Conservation (phyloP, 1,140 invertebrate species). For the Oreohelix idahoensis region DNA sequence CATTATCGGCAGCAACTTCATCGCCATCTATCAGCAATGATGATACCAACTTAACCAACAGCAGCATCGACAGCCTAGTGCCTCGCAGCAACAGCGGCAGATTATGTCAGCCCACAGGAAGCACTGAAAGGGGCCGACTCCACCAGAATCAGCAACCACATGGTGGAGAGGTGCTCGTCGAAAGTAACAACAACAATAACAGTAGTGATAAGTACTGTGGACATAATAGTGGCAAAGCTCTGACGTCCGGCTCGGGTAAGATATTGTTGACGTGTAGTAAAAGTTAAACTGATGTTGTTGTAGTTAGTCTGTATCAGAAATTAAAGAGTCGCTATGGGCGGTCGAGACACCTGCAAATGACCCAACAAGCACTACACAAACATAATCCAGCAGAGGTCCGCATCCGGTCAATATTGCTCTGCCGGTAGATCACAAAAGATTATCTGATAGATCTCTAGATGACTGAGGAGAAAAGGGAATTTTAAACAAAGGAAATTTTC, state of each 20-base stretch:
- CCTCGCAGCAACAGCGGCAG: not conserved
- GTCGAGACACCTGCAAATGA: no score
- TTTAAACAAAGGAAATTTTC: no score
- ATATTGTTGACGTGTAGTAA: no score
- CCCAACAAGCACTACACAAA: no score
- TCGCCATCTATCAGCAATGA: not conserved
- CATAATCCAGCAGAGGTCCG: no score
- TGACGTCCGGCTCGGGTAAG: not conserved
- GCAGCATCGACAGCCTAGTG: not conserved
- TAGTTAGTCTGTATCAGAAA: no score
- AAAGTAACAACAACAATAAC: not conserved
- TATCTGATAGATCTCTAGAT: no score
- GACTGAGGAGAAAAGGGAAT: no score
- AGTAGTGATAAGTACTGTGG: not conserved
- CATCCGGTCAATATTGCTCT: no score
- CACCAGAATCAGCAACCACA: constrained; percentile 16
- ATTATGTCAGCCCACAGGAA: not conserved
- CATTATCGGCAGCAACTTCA: not conserved
- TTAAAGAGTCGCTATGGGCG: no score
- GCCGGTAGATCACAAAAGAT: no score
- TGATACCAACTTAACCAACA: not conserved
- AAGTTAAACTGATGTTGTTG: no score
- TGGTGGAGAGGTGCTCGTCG: not conserved
- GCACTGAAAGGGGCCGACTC: not conserved
- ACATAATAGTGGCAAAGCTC: not conserved